A percentile compares a stretch with the other conserved stretches of the same genome.
Evolutionary conservation across 2,888 invertebrate species (phyloP).

Genomic region (Pelosia muscerda): DNA sequence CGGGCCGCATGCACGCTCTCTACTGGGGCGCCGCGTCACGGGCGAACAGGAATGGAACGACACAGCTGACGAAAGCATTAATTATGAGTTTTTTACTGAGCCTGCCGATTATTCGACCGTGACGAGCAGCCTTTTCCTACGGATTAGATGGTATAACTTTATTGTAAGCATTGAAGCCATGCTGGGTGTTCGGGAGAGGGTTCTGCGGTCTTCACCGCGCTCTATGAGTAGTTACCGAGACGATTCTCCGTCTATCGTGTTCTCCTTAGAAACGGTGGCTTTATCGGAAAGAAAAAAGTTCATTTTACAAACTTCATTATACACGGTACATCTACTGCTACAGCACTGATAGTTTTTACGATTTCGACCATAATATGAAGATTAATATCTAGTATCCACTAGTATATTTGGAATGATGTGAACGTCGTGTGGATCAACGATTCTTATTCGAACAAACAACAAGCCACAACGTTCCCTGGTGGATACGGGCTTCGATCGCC

Average conservation of each 20-base stretch:
- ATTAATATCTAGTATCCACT: no score
- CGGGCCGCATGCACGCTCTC: constrained; percentile 34
- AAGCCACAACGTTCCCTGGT: no score
- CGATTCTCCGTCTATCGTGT: constrained; percentile 56
- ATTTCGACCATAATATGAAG: background rate
- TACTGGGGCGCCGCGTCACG: constrained; percentile 3
- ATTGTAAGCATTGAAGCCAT: constrained; percentile 65
- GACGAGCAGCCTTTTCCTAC: constrained; percentile 21
- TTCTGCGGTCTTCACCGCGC: constrained; percentile 45
- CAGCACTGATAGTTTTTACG: background rate
- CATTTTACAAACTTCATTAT: constrained; percentile 38
- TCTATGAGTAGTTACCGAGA: constrained; percentile 61
- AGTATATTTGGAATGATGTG: no score
- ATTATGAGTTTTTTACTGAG: background rate
- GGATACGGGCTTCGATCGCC: no score
- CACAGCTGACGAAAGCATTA: background rate
- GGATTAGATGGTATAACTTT: constrained; percentile 15
- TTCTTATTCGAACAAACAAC: no score
- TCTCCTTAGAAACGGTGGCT: constrained; percentile 81
- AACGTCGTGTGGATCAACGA: no score
- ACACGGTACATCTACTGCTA: background rate
- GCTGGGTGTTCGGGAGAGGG: constrained; percentile 51
- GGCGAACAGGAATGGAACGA: constrained; percentile 6
- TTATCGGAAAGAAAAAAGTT: constrained; percentile 68
- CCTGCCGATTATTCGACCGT: constrained; percentile 4